Conservation (phyloP, 2,113 vertebrate genomes). For the Todiramphus saurophagus region DNA sequence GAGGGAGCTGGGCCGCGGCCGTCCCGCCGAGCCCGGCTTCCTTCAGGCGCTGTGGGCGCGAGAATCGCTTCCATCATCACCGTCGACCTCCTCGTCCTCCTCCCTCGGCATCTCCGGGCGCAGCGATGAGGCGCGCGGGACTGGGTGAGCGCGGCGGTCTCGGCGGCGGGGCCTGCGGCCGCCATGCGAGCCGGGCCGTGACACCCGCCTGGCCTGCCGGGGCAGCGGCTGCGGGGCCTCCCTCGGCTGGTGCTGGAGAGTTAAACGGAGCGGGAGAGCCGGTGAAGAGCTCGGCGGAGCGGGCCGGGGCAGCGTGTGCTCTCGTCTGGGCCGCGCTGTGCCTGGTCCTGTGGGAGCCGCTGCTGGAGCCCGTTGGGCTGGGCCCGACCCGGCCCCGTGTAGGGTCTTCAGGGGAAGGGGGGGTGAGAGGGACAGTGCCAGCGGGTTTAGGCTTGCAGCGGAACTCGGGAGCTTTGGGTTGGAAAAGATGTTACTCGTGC, state of each 20-base stretch:
- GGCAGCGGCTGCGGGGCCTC: not conserved
- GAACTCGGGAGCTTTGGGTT: not conserved
- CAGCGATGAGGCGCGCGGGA: conserved; percentile 65
- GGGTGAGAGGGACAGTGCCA: not conserved
- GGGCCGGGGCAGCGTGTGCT: not conserved
- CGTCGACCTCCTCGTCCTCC: not conserved
- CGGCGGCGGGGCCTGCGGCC: not conserved
- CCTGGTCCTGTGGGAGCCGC: not conserved
- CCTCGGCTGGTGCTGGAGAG: not conserved
- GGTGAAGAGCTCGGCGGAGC: too few relatives aligned
- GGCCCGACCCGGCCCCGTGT: not conserved
- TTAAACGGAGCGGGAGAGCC: too few relatives aligned
- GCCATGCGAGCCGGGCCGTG: not conserved
- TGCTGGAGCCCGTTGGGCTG: not conserved
- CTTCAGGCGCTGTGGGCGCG: not conserved
- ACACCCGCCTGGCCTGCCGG: too few relatives aligned
- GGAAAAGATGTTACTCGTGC: too few relatives aligned
- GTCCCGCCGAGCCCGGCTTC: not conserved
- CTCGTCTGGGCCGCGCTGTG: not conserved
- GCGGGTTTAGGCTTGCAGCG: fast-evolving
- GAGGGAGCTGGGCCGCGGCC: fast-evolving
- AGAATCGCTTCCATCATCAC: not conserved
- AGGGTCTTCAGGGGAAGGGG: too few relatives aligned
- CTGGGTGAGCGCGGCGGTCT: conserved; percentile 36
- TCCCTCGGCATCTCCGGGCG: not conserved